These are phyloP conservation scores for Phrynocephalus versicolor DNA, from an alignment of 2,113 vertebrate genomes.

Conservation along the genomic window DNA sequence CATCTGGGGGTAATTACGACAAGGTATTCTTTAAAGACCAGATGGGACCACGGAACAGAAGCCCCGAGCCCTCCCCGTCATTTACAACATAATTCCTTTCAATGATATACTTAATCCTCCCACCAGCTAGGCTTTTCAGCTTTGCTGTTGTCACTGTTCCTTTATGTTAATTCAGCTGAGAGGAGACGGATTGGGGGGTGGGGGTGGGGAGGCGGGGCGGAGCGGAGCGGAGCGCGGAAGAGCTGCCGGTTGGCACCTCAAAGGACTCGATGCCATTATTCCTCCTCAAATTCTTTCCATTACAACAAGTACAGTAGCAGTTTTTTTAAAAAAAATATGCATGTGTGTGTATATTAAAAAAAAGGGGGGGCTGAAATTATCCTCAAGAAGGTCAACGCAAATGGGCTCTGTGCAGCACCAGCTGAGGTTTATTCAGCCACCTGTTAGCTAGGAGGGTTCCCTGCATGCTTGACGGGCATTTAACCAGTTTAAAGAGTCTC, in stretches of 20 bases:
- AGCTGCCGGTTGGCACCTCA: conserved; percentile 75
- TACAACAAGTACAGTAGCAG: conserved; percentile 92
- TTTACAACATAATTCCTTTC: conserved; percentile 99
- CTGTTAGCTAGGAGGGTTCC: conserved; percentile 88
- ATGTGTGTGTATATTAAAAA: not conserved
- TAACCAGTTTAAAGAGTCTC: conserved; percentile 89
- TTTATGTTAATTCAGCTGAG: conserved; percentile 95
- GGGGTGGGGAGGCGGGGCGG: conserved; percentile 25
- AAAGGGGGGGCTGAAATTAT: conserved; percentile 75
- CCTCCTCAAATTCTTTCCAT: conserved; percentile 94
- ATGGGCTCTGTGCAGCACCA: conserved; percentile 87
- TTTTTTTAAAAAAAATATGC: conserved; percentile 48
- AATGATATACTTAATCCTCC: conserved; percentile 99
- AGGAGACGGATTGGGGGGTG: conserved; percentile 71
- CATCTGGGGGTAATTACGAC: conserved; percentile 99
- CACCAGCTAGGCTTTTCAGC: conserved; percentile 97
- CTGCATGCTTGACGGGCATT: conserved; percentile 81
- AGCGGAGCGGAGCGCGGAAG: conserved; percentile 21
- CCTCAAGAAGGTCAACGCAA: conserved; percentile 89
- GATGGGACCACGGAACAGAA: conserved; percentile 90
- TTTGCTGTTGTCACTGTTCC: conserved; percentile 88
- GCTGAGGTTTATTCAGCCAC: conserved; percentile 92
- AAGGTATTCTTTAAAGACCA: conserved; percentile 99
- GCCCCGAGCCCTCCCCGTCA: conserved; percentile 89
- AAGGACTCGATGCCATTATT: conserved; percentile 91